Evolutionary conservation across 1,140 invertebrate species (phyloP), one percentile per base, ranked within the genome.

Genomic region (Dreissena polymorpha): DNA sequence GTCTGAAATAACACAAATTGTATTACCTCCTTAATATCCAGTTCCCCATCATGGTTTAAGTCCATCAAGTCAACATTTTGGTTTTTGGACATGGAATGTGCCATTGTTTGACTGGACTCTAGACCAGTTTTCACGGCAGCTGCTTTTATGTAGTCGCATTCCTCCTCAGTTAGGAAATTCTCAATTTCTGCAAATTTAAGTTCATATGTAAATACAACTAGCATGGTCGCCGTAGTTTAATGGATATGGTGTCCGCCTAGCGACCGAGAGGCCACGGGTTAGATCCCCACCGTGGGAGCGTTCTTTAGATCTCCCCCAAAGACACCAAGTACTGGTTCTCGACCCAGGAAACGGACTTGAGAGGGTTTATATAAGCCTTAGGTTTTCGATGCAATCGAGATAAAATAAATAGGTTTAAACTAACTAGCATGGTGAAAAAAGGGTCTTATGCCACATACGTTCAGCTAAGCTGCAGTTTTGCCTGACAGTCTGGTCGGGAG

Each of bases 81-180:
- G 23, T 3, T 21, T 21, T 39, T 39, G 39, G 39, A 8, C 39
- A 39, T 39, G 39, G 55, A 27, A n/a, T 51, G 64, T 21, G 18
- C 72, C 13, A 64, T 29, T n/a, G 85, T 86, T 13, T 51, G 10
- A 67, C 85, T 86, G 25, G 29, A 39, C 27, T 77, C 21, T 55
- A 86, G 39, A 39, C 85, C 85, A 50, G 57, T 60, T n/a, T 84
- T 14, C n/a, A 81, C 81, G 25, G 85, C 85, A 23, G 82, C 55
- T 14, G 29, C 13, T 3, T 81, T 77, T 16, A 86, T 85, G 82
- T 86, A 83, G 21, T 85, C 72, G 77, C 85, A 85, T 73, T 86
- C 85, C 25, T 78, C 78, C 39, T 51, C 65, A 13, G 68, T 72
- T 8, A 86, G 72, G 27, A 86, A 82, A 27, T 85, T 65, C 25